A percentile compares a stretch with the other conserved stretches of the same genome.
Conservation (phyloP, 2,113 vertebrate species). For the Scopus umbretta region DNA sequence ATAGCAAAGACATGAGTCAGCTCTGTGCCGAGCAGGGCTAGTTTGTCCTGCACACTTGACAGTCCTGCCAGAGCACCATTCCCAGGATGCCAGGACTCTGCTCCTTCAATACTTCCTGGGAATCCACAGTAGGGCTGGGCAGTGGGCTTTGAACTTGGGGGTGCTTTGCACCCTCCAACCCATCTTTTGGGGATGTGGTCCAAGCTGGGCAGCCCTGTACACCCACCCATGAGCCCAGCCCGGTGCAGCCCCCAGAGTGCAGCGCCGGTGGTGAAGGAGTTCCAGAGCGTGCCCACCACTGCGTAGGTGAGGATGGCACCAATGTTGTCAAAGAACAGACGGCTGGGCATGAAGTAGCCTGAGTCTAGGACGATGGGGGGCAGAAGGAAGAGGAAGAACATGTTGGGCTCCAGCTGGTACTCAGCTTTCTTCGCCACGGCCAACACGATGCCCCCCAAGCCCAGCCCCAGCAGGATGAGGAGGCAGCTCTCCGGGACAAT, state of each 20-base stretch:
- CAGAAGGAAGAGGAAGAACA: constrained; percentile 96
- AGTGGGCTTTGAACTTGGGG: neutral
- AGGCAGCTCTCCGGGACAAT: constrained; percentile 94
- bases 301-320: constrained; percentile 94
- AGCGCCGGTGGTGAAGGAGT: constrained; percentile 88
- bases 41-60: neutral
- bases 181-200: neutral
- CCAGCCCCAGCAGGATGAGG: constrained; percentile 92
- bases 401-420: constrained; percentile 91
- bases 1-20: constrained; percentile 45
- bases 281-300: constrained; percentile 93
- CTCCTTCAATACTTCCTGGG: neutral
- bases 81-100: neutral
- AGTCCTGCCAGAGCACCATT: neutral
- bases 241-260: constrained; percentile 84
- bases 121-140: neutral
- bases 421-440: constrained; percentile 90
- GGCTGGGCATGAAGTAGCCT: constrained; percentile 94
- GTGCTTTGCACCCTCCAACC: neutral
- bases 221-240: constrained; percentile 78
- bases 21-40: neutral
- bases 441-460: constrained; percentile 89
- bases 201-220: neutral
- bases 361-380: constrained; percentile 95
- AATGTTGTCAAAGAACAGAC: constrained; percentile 95